Evolutionary conservation across 1,140 invertebrate species (phyloP).

Genomic region (Drosophila asahinai): DNA sequence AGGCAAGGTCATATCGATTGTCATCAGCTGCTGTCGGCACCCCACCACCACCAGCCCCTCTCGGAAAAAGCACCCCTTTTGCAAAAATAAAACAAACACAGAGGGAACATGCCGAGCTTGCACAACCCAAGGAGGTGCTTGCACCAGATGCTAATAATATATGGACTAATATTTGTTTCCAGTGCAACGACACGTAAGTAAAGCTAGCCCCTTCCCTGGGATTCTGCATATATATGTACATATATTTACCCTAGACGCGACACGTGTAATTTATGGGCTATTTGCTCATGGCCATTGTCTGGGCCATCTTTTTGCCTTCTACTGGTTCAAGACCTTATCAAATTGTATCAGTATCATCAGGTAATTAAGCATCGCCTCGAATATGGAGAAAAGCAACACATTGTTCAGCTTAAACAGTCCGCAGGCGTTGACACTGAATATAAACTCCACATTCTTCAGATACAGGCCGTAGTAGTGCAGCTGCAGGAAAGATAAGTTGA

Average conservation of each 20-base stretch:
- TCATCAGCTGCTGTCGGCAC: constrained; percentile 44
- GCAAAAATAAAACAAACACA: constrained; percentile 16
- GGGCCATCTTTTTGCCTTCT: constrained; percentile 15
- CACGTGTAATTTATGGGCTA: constrained; percentile 25
- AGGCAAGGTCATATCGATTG: constrained; percentile 75
- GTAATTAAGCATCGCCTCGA: constrained; percentile 54
- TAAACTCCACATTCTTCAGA: constrained; percentile 47
- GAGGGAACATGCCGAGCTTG: constrained; percentile 41
- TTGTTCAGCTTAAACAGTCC: constrained; percentile 67
- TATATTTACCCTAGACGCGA: constrained; percentile 11
- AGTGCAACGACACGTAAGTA: constrained; percentile 75
- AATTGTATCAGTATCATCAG: constrained; percentile 74
- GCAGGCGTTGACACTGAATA: constrained; percentile 51
- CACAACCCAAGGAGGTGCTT: constrained; percentile 44
- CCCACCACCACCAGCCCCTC: not conserved
- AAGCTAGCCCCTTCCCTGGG: constrained; percentile 5
- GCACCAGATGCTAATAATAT: constrained; percentile 62
- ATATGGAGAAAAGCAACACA: constrained; percentile 53
- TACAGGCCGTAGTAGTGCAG: constrained; percentile 55
- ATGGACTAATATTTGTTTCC: constrained; percentile 60
- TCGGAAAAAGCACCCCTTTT: not conserved
- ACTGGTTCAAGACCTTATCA: constrained; percentile 69
- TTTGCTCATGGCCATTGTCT: constrained; percentile 38
- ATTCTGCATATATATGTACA: not conserved
- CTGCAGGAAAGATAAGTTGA: constrained; percentile 22